Conservation (phyloP, 2,113 vertebrate genomes). For the Scomber scombrus region DNA sequence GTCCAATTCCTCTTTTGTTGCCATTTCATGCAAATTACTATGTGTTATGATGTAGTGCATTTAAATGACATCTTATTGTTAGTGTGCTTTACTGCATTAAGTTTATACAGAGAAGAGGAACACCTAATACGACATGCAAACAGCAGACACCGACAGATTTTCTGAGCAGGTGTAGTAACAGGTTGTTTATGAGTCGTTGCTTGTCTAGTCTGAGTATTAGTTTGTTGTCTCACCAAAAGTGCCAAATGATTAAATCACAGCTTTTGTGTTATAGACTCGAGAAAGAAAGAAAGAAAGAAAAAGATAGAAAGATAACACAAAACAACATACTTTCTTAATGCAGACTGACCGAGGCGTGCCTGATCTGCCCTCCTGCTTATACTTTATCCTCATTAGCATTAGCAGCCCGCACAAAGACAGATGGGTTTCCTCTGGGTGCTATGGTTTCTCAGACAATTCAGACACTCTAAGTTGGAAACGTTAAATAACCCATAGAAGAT, state of each 20-base stretch:
- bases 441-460: background rate
- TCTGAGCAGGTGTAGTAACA: conserved; percentile 69
- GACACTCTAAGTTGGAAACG: background rate
- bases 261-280: conserved; percentile 40
- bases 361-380: background rate
- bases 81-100: background rate
- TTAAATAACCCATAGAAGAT: background rate
- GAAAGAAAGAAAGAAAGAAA: background rate
- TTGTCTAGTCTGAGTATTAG: conserved; percentile 32
- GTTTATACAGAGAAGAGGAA: conserved; percentile 16
- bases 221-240: conserved; percentile 47
- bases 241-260: conserved; percentile 49
- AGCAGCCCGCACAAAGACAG: background rate
- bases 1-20: background rate
- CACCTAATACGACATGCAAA: conserved; percentile 26
- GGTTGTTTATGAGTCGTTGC: conserved; percentile 70
- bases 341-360: background rate
- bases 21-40: conserved; percentile 14
- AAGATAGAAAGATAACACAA: conserved; percentile 3
- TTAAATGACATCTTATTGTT: background rate
- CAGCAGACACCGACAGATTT: conserved; percentile 67
- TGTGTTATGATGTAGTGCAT: background rate
- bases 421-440: background rate
- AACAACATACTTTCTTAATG: conserved; percentile 6
- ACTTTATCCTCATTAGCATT: background rate